Base-by-base conservation (phyloP, 2,888 invertebrate species). In the Chalcis sispes region DNA sequence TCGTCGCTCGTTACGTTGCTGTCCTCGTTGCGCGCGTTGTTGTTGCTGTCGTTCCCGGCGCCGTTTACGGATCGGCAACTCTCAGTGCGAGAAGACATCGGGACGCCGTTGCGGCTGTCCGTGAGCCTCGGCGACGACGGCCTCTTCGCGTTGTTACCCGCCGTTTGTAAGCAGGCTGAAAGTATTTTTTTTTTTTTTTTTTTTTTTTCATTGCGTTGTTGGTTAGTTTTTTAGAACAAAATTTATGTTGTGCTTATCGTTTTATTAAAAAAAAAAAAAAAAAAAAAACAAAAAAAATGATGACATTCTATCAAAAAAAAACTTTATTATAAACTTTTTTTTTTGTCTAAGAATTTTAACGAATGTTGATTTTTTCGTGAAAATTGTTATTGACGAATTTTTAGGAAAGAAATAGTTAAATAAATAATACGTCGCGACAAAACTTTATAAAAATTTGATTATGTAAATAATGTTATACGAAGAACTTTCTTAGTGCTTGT, bases 31-130 rank as follows among this genome's bases (percentile, higher is more conserved):
- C 48, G 36, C 72, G 61, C 82, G 40, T 52, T 77, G 77, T 62
- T 86, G 59, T 72, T 77, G 42, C 59, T 69, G 89, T 87, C 90
- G 89, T 85, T 90, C 88, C 85, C 90, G 85, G 87, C 83, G 61
- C n/a, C n/a, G n/a, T n/a, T n/a, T n/a, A 5, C 50, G 7, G 36
- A 2, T 69, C 36, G 89, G 85, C 80, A 25, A 82, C 75, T 1
- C 83, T 82, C 20, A 42, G 10, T 3, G 40, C 1, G 7, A 23
- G 48, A 25, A 25, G 23, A 1, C 25, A 15, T 4, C n/a, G 59
- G 40, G 4, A 42, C 42, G 20, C 7, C 2, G 20, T 20, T 42
- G 27, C 27, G 7, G 25, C 20, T 20, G 27, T 36, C 62, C 1
- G 10, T n/a, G 13, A 64, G 58, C 2, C n/a, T 32, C 15, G 72